Evolutionary conservation across 53 echinoderm and acorn worm species (phyloP).

Genomic region (Hippasteria phrygiana): DNA sequence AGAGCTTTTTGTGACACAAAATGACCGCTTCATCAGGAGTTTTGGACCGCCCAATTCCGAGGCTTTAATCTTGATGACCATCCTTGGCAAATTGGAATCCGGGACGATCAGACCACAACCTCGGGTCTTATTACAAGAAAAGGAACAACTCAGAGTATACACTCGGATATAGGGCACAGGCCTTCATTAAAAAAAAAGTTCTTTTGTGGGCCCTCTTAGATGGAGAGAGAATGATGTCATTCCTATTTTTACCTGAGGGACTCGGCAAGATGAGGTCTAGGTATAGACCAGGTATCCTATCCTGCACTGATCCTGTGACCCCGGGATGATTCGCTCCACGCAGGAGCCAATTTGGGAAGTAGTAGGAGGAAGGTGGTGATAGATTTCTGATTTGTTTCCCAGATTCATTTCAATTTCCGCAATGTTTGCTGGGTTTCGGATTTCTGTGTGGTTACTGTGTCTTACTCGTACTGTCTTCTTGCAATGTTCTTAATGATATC

Average conservation of each 20-base stretch:
- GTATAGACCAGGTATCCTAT: constrained; percentile 5
- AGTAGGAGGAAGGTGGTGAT: constrained; percentile 57
- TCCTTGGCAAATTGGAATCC: neutral
- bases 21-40: neutral
- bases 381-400: constrained; percentile 50
- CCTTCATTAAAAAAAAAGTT: neutral
- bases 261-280: constrained; percentile 13
- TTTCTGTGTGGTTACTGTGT: neutral
- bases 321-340: neutral
- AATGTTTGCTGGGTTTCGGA: neutral
- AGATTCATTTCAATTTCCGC: constrained; percentile 54
- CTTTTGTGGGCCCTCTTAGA: neutral
- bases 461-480: neutral
- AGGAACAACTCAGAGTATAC: neutral
- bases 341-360: constrained; percentile 52
- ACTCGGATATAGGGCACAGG: neutral
- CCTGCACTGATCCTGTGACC: neutral
- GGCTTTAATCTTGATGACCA: neutral
- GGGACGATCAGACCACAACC: neutral
- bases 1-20: neutral
- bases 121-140: neutral
- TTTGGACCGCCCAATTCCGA: neutral
- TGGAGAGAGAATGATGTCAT: constrained; percentile 1
- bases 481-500: constrained; percentile 11
- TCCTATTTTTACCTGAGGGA: neutral